Percentiles rank a stretch among this genome's conserved stretches.
These are phyloP conservation scores for Notiomystis cincta DNA, from an alignment of 2,113 vertebrate species.

Conservation along the genomic window DNA sequence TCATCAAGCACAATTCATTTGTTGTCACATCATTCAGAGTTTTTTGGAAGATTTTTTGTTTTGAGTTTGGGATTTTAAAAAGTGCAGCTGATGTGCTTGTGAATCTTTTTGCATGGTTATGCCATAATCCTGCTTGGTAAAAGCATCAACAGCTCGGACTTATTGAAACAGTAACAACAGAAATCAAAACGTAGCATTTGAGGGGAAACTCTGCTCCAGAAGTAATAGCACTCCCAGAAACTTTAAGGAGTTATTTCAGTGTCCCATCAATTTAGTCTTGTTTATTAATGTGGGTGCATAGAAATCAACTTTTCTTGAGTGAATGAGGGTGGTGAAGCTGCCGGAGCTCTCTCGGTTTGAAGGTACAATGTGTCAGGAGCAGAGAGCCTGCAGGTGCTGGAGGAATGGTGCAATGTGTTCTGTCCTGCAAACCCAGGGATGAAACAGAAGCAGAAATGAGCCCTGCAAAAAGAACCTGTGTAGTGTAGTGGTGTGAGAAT, in stretches of 20 bases:
- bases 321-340: neutral
- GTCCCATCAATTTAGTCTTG: neutral
- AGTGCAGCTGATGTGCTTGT: neutral
- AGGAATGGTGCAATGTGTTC: neutral
- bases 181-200: neutral
- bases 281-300: neutral
- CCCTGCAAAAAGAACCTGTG: neutral
- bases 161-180: neutral
- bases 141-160: neutral
- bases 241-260: neutral
- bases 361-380: neutral
- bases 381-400: neutral
- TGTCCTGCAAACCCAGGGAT: neutral
- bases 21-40: accelerated
- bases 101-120: accelerated
- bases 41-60: neutral
- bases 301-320: neutral
- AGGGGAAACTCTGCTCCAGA: neutral
- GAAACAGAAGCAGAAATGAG: neutral
- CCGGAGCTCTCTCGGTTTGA: neutral
- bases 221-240: neutral
- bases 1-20: neutral
- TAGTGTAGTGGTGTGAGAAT: neutral
- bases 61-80: neutral
- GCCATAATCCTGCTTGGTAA: neutral